Evolutionary conservation across 2,797 vertebrate species (phyloP), one percentile per base, ranked within the genome.

Genomic region (Mycteria americana): DNA sequence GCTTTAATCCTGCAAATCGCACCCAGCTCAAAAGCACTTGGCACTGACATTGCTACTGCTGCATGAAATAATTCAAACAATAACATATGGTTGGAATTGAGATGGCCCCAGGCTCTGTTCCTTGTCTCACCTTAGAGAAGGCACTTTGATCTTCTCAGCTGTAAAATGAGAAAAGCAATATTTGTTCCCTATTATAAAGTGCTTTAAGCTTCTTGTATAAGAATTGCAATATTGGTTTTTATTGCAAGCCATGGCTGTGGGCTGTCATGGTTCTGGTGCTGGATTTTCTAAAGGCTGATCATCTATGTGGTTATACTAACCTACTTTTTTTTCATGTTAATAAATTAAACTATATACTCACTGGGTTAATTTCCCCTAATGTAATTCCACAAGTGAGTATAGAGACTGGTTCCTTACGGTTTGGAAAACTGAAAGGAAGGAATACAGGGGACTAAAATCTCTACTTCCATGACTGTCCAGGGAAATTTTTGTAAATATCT

Each of bases 31-130:
- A 85, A 90, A 84, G 62, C 67, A 73, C n/a, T 88, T 67, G 30
- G 67, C 54, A 54, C n/a, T 2, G 2, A 33, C 46, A 79, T 63
- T 35, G 13, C 75, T 92, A 60, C 39, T 88, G 68, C 77, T 90
- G 46, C 63, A 51, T 63, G 31, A 77, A 92, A 79, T 93, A 82
- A 76, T 92, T 95, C 70, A 80, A 89, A 89, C n/a, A 73, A 48
- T 83, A 85, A 63, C 75, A 64, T 90, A 81, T 43, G 62, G 50
- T 50, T 93, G 75, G 65, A 91, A 81, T 39, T 87, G 62, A 93
- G 63, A 56, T 74, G 54, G 48, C 67, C 74, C 28, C 12, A 39
- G 51, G 64, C 78, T 94, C 50, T 54, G 56, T 79, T 91, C 64
- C 41, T 78, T 89, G 43, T 79, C 83, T 73, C 67, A 62, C 60